Base-by-base conservation (phyloP, 1,140 invertebrate species). In the Fopius arisanus region DNA sequence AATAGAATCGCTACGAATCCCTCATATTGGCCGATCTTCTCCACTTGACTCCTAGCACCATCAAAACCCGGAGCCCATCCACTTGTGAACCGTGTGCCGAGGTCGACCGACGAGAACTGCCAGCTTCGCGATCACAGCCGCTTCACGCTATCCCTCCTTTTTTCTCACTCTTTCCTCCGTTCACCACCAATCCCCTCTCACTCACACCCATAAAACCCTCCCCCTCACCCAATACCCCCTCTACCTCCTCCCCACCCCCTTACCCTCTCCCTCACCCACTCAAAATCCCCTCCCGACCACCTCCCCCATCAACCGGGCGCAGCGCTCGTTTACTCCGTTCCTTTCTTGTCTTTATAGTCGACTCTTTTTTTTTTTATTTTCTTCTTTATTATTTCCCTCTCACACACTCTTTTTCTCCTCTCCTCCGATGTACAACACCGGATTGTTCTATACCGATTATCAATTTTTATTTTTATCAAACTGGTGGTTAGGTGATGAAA, bases 61-160 rank as follows among this genome's bases (percentile, higher is more conserved):
- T 51, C 16, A 48, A 26, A n/a, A 48, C 21, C n/a, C 23, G 51
- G 16, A 29, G 19, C 59, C 51, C 5, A n/a, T 28, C 51, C 41
- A 41, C 28, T 31, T 67, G 5, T 48, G 66, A 73, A 68, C 43
- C 48, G 72, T 73, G 72, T 68, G 41, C 48, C 63, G 66, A 68
- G 67, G 72, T 73, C 66, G 72, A 68, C 48, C 66, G 66, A 73
- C 51, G 66, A 68, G 48, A 51, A 73, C 72, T 73, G 72, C 63
- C 72, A 68, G 66, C 33, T 33, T 73, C 66, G 40, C 43, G 28
- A 73, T 33, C 54, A 48, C 72, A 40, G 72, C 43, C 63, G 63
- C 63, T 72, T 67, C 63, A 40, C 71, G 23, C 63, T 72, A 63
- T 26, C 37, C 29, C 48, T 66, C 72, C 26, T 68, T 65, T 33